A percentile compares a stretch with the other conserved stretches of the same genome.
phyloP scores from a whole-genome alignment of 30 jellyfish, hydroid and myxozoan genomes.

The Sanderia malayensis region DNA sequence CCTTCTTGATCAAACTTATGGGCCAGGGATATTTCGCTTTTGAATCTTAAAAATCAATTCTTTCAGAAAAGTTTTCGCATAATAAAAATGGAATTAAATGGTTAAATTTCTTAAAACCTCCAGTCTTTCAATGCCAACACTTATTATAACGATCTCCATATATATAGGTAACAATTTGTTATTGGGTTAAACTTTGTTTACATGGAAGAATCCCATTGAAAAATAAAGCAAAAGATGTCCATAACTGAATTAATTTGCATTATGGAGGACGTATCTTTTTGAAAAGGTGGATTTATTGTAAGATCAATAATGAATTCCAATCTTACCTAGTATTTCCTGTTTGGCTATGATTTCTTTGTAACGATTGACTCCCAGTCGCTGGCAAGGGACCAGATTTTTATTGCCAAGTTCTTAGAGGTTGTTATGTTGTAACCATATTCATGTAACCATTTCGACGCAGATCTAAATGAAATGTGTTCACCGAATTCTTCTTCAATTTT shows the following conservation, averaged over 20 bases:
- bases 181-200: neutral
- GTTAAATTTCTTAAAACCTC: neutral
- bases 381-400: slow-evolving; percentile 46
- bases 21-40: slow-evolving; percentile 1
- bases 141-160: neutral
- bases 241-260: neutral
- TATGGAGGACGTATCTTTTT: slow-evolving; percentile 1
- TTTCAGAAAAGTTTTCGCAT: neutral
- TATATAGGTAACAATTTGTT: neutral
- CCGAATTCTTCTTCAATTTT: slow-evolving; percentile 11
- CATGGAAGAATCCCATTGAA: slow-evolving; percentile 3
- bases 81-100: neutral
- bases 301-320: neutral
- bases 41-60: neutral
- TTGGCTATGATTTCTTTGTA: slow-evolving; percentile 22
- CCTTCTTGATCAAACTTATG: slow-evolving; percentile 2
- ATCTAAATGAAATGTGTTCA: slow-evolving; percentile 9
- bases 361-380: slow-evolving; percentile 44
- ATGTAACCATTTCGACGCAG: slow-evolving; percentile 18
- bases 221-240: neutral
- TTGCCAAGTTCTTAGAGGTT: slow-evolving; percentile 2
- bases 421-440: slow-evolving; percentile 25
- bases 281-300: slow-evolving; percentile 5
- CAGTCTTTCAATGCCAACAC: slow-evolving; percentile 4
- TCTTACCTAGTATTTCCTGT: slow-evolving; percentile 30